Evolutionary conservation across 2,797 vertebrate species (phyloP).

Genomic region (Sphenopsis melanotis): DNA sequence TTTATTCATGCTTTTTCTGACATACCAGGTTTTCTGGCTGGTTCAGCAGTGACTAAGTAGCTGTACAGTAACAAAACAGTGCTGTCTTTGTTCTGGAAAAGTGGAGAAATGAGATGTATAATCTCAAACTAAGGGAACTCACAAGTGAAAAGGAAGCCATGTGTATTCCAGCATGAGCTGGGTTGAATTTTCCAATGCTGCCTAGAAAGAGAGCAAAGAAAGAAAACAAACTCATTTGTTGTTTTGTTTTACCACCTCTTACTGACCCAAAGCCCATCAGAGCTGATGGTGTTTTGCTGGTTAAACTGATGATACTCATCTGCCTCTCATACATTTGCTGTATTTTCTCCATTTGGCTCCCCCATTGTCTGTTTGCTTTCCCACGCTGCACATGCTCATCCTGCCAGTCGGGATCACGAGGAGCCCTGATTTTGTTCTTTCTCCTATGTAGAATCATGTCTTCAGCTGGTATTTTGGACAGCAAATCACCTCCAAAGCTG

Average conservation of each 20-base stretch:
- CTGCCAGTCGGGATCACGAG: background rate
- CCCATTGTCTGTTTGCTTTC: background rate
- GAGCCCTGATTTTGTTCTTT: background rate
- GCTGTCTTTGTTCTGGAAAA: slow-evolving; percentile 43
- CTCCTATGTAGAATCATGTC: background rate
- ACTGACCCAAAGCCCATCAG: background rate
- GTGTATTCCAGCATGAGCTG: background rate
- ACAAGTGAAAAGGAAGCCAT: background rate
- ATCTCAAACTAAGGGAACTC: background rate
- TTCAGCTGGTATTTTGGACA: background rate
- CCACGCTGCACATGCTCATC: background rate
- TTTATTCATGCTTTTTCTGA: slow-evolving; percentile 44
- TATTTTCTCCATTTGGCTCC: background rate
- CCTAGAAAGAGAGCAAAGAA: background rate
- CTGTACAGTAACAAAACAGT: slow-evolving; percentile 25
- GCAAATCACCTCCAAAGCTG: background rate
- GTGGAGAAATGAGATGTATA: slow-evolving; percentile 8
- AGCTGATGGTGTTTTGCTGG: background rate
- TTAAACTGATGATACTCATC: background rate
- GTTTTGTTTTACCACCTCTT: background rate
- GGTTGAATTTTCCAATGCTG: background rate
- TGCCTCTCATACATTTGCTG: background rate
- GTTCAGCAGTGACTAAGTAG: slow-evolving; percentile 15
- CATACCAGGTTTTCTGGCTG: background rate
- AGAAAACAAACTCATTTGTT: background rate